These are phyloP conservation scores for Parthenolecanium corni DNA, from an alignment of 2,888 invertebrate genomes.

Conservation along the genomic window DNA sequence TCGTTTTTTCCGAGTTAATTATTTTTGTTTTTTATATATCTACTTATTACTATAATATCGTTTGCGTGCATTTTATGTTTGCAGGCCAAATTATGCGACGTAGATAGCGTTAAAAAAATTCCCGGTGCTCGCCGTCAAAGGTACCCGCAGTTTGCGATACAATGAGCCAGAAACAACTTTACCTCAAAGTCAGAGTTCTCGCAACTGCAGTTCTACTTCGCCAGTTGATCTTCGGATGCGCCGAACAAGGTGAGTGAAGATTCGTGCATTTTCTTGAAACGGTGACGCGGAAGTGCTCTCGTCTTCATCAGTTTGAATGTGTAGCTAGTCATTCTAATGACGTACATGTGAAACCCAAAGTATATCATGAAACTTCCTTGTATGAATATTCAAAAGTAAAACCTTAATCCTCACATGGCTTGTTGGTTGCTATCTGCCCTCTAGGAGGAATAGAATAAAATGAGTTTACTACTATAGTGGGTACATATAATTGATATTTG, in stretches of 20 bases:
- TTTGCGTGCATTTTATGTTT: constrained; percentile 9
- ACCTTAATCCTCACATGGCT: too few species aligned
- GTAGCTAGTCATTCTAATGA: background rate
- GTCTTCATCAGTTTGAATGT: background rate
- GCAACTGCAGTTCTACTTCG: constrained; percentile 16
- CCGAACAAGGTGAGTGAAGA: constrained; percentile 16
- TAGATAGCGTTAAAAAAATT: constrained; percentile 19
- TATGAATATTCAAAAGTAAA: too few species aligned
- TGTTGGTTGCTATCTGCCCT: too few species aligned
- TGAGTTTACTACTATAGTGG: too few species aligned
- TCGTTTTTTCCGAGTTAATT: background rate
- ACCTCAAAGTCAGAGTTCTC: constrained; percentile 13
- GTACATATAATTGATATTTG: too few species aligned
- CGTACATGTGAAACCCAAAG: too few species aligned
- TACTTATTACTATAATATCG: too few species aligned
- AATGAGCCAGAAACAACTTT: constrained; percentile 9
- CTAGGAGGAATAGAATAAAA: too few species aligned
- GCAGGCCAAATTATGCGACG: constrained; percentile 20
- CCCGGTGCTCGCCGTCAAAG: background rate
- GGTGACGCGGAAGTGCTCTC: background rate
- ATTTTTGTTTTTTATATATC: background rate
- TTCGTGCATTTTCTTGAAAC: too few species aligned
- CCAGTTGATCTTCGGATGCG: constrained; percentile 8
- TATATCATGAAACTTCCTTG: too few species aligned
- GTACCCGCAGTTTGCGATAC: background rate